Base-by-base conservation (phyloP, 2,797 vertebrate genomes). In the Fistularia commersonii region DNA sequence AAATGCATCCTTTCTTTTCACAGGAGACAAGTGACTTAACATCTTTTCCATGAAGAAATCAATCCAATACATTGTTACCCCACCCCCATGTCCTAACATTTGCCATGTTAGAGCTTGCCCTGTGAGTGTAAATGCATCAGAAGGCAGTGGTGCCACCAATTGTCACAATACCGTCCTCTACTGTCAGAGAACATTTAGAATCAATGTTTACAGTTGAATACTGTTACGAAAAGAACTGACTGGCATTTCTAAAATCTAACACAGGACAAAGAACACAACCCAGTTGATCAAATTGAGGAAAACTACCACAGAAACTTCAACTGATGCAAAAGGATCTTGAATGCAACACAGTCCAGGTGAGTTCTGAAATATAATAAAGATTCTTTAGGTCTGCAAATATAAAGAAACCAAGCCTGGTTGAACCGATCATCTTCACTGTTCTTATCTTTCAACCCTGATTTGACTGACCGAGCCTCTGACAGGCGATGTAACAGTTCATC, bases 61-160 rank as follows among this genome's bases (percentile, higher is more conserved):
- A n/a, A n/a, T n/a, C 8, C 39, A 15, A 14, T n/a, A 13, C 9
- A 12, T 11, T n/a, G n/a, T 15, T 33, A 32, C 53, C 23, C 11
- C 61, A 15, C 60, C 57, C 60, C 7, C 12, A n/a, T 15, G 34
- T 32, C 12, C 52, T 57, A 76, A 73, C 63, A 40, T 38, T 6
- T 42, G 63, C 64, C 70, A 77, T 64, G 60, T 74, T 66, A 52
- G 38, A 52, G 58, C 46, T 61, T 37, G 10, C n/a, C n/a, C 31
- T 61, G 57, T 12, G 12, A 33, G 7, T 45, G 33, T 47, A 47
- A 47, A 13, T 47, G 32, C 45, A 10, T 47, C 14, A 47, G 45
- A 5, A 5, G 32, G 13, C 13, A 47, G 32, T 14, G 8, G 33
- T 14, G 33, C 5, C 33, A 33, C 8, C 14, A 10, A 34, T 8